Conservation (phyloP, 2,888 invertebrate genomes). For the Hypomecis atomaria region DNA sequence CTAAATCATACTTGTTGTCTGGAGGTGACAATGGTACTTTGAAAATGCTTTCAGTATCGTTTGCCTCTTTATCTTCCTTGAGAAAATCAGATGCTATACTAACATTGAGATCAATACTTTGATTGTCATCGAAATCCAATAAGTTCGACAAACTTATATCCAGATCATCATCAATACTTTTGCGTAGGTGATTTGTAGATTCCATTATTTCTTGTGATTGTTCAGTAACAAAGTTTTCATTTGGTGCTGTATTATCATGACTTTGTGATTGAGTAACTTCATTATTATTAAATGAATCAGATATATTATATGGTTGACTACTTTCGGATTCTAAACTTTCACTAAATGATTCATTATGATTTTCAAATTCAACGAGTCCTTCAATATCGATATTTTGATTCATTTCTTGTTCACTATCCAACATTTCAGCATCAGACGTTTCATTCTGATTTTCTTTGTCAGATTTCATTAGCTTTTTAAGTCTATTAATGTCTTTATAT, state of each 20-base stretch:
- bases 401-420: conserved; percentile 7
- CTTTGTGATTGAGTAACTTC: too few species aligned
- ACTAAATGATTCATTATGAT: background rate
- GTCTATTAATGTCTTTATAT: conserved; percentile 11
- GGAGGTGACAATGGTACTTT: conserved; percentile 38
- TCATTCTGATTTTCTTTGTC: background rate
- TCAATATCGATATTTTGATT: background rate
- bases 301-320: too few species aligned
- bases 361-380: background rate
- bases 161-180: conserved; percentile 14
- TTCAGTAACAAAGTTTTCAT: too few species aligned
- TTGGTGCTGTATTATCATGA: too few species aligned
- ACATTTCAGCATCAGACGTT: conserved; percentile 23
- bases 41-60: conserved; percentile 26
- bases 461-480: conserved; percentile 11
- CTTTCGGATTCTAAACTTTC: background rate
- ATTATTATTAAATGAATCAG: too few species aligned
- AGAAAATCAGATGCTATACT: conserved; percentile 26
- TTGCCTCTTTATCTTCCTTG: conserved; percentile 15
- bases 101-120: conserved; percentile 26
- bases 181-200: conserved; percentile 6
- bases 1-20: conserved; percentile 53
- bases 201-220: background rate
- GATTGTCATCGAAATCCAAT: conserved; percentile 21
- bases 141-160: conserved; percentile 34